Evolutionary conservation across 1,140 invertebrate species (phyloP).

Genomic region (Oppia nitens): DNA sequence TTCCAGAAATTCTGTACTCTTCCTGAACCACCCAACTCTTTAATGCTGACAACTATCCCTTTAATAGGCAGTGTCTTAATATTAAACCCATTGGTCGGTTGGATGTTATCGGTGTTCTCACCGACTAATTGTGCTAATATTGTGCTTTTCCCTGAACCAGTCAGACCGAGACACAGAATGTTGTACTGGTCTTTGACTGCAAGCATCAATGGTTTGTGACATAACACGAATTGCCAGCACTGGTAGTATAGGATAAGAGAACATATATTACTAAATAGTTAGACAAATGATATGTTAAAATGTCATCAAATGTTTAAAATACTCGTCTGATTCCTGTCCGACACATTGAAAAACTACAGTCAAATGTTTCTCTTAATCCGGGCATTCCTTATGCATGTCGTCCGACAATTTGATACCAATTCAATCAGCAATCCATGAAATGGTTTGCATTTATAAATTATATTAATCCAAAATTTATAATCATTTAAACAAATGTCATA

Average conservation of each 20-base stretch:
- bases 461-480: too few species aligned
- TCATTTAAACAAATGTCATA: too few species aligned
- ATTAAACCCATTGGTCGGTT: conserved; percentile 29
- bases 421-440: too few species aligned
- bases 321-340: conserved; percentile 14
- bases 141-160: conserved; percentile 28
- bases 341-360: conserved; percentile 15
- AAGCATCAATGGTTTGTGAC: conserved; percentile 19
- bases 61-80: conserved; percentile 23
- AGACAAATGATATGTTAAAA: neutral
- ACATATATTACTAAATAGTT: neutral
- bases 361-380: conserved; percentile 14
- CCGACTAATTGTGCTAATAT: conserved; percentile 28
- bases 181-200: conserved; percentile 21
- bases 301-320: neutral
- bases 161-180: conserved; percentile 28
- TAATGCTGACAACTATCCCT: conserved; percentile 29
- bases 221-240: conserved; percentile 23
- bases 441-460: too few species aligned
- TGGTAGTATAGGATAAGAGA: conserved; percentile 1
- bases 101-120: conserved; percentile 25
- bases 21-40: conserved; percentile 26
- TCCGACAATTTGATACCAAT: too few species aligned
- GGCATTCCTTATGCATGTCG: conserved; percentile 22
- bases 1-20: conserved; percentile 20